These are phyloP conservation scores for Lathamus discolor DNA, from an alignment of 2,113 vertebrate species.

Conservation along the genomic window DNA sequence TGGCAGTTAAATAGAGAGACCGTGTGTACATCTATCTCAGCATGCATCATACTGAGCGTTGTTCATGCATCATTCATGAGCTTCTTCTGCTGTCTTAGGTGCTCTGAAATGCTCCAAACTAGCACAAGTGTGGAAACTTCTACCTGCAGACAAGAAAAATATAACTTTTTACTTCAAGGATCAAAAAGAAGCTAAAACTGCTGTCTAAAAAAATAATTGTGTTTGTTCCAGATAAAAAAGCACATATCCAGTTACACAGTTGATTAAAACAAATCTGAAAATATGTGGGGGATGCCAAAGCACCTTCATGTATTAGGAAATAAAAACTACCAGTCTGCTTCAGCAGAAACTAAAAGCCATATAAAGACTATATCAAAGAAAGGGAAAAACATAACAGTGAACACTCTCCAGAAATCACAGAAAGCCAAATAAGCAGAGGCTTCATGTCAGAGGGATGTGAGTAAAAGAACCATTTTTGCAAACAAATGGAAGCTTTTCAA, in stretches of 20 bases:
- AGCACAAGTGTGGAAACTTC: neutral
- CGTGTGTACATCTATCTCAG: neutral
- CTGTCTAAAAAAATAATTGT: neutral
- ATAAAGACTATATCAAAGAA: neutral
- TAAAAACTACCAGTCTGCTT: neutral
- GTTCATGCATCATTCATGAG: neutral
- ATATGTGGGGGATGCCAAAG: neutral
- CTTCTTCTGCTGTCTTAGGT: neutral
- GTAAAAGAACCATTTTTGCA: neutral
- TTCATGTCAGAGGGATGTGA: neutral
- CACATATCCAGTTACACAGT: neutral
- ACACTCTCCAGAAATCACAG: neutral
- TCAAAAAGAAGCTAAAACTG: neutral
- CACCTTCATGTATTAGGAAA: neutral
- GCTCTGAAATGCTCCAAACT: neutral
- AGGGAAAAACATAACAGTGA: neutral
- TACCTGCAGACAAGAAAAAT: neutral
- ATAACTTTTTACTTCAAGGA: neutral
- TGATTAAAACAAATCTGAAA: conserved; percentile 3
- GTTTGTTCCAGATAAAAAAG: neutral
- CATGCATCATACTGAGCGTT: neutral
- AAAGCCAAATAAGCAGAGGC: neutral
- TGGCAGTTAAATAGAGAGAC: neutral
- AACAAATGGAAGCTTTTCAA: conserved; percentile 1
- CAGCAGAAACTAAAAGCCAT: neutral